These are phyloP conservation scores for Brenthis daphne DNA, from an alignment of 2,888 invertebrate genomes.

Conservation along the genomic window DNA sequence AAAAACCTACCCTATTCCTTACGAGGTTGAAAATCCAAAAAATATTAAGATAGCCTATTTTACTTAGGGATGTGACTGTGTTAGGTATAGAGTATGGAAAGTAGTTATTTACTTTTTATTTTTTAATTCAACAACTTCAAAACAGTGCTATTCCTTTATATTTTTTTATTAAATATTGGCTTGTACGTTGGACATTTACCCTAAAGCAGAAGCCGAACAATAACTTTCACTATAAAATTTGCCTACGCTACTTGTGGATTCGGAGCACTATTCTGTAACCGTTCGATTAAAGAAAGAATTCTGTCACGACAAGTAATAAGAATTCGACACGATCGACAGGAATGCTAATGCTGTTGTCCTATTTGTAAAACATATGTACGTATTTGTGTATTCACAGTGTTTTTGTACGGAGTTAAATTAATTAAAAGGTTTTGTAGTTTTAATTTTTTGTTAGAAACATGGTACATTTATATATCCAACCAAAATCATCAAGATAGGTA, in stretches of 20 bases:
- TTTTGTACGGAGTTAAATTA: neutral
- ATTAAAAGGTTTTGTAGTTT: too few relatives aligned
- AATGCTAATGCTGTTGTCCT: conserved; percentile 50
- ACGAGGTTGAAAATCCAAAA: too few relatives aligned
- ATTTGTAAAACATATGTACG: conserved; percentile 5
- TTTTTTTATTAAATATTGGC: neutral
- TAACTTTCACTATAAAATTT: conserved; percentile 35
- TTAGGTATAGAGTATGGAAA: too few relatives aligned
- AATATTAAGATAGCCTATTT: too few relatives aligned
- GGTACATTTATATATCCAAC: too few relatives aligned
- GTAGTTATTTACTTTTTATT: too few relatives aligned
- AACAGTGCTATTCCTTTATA: neutral
- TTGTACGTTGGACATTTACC: neutral
- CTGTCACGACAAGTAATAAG: conserved; percentile 52
- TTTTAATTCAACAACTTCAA: too few relatives aligned
- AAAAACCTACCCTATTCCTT: too few relatives aligned
- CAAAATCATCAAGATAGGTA: too few relatives aligned
- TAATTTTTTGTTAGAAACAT: too few relatives aligned
- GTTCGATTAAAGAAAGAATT: conserved; percentile 52
- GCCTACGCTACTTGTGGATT: conserved; percentile 41
- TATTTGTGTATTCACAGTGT: neutral
- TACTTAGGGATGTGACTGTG: too few relatives aligned
- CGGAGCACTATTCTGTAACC: conserved; percentile 53
- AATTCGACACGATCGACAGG: conserved; percentile 53
- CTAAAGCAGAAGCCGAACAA: conserved; percentile 3